Evolutionary conservation across 2,888 invertebrate species (phyloP), one percentile per base, ranked within the genome.

Genomic region (Aleiodes leptofemur): DNA sequence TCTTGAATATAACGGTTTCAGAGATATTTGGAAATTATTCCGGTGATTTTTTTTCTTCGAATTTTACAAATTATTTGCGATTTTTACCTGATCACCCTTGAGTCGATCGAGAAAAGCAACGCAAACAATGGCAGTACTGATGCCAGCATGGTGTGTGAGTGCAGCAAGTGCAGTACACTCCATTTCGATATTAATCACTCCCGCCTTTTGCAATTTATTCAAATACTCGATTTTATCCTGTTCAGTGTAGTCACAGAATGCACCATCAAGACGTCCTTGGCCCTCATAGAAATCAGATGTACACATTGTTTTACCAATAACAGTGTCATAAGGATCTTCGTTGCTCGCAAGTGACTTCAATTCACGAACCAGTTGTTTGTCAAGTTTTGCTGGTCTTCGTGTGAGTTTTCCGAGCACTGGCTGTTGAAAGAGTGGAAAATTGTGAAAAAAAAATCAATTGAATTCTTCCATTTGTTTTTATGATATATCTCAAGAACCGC

Each of bases 261-360:
- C 98, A 1, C 99, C 98, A 89, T 99, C 98, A 80, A 98, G 90
- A 56, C 99, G 93, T 16, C 97, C 98, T 91, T 99, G 98, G 43
- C 97, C 98, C 93, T 99, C 99, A 89, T 99, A 99, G 89, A 99
- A 99, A 90, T 99, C 99, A 86, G 97, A 95, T 9, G 98, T 96
- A 90, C 98, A 98, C 94, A 98, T 94, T 0, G 99, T 99, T 87
- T 95, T 97, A 64, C 99, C 99, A 69, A 93, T 92, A 53, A 97
- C 93, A 0, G 96, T 96, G 72, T 96, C 95, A 87, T 96, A 97
- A 0, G 96, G 96, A 87, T 96, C 96, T 70, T 87, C 89, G 4
- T 92, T 91, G 83, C 94, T 93, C 0, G 95, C 92, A 76, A 97
- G 90, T 0, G 92, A 92, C 85, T 94, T 94, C 69, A 99, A 90